Conservation (phyloP, 1,140 invertebrate species). For the Hycleus cichorii region DNA sequence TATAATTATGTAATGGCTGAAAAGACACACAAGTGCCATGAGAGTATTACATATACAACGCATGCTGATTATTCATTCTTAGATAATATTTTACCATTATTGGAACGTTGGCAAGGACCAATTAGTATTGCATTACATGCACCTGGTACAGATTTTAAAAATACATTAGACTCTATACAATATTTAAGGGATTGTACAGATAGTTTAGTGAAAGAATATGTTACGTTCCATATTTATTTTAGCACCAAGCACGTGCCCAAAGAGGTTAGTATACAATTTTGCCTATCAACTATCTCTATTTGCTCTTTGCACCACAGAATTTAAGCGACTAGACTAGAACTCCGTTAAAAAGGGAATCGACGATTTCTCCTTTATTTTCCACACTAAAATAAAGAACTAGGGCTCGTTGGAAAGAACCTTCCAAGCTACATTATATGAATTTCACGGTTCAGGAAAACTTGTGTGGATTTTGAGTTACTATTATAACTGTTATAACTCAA, state of each 20-base stretch:
- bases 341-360: no score
- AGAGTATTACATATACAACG: slow-evolving; percentile 85
- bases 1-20: slow-evolving; percentile 74
- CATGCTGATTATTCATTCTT: slow-evolving; percentile 87
- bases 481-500: no score
- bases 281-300: no score
- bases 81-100: slow-evolving; percentile 76
- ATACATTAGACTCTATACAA: slow-evolving; percentile 58
- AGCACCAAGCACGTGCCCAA: slow-evolving; percentile 76
- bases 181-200: slow-evolving; percentile 60
- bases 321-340: no score
- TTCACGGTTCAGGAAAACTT: no score
- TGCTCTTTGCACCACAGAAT: no score
- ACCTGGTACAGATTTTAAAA: slow-evolving; percentile 60
- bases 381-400: background rate
- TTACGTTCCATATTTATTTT: slow-evolving; percentile 84
- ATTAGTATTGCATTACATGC: slow-evolving; percentile 70
- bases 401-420: no score
- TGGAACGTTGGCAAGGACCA: slow-evolving; percentile 64
- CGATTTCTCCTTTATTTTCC: background rate
- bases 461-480: no score
- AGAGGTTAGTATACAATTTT: slow-evolving; percentile 44
- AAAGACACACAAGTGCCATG: slow-evolving; percentile 76
- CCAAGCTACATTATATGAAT: no score
- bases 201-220: slow-evolving; percentile 60